Percentiles rank a stretch among this genome's conserved stretches.
Evolutionary conservation across 2,797 vertebrate species (phyloP).

Genomic region (Pseudotriccus pelzelni): DNA sequence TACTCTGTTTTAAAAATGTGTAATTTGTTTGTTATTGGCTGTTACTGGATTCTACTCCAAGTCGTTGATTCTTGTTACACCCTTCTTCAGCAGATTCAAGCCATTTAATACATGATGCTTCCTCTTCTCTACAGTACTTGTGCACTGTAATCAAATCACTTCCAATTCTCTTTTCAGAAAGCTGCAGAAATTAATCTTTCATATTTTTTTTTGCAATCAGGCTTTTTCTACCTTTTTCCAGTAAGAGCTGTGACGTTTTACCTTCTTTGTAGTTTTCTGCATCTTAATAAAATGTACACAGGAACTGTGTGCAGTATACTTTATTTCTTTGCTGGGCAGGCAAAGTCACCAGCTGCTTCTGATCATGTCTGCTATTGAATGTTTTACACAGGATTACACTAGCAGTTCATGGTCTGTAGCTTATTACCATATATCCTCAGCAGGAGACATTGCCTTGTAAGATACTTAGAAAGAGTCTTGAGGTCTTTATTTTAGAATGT

Average conservation of each 20-base stretch:
- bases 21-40: not conserved
- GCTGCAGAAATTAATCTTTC: not conserved
- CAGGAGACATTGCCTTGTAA: not conserved
- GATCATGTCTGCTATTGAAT: not conserved
- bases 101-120: not conserved
- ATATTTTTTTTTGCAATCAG: not conserved
- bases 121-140: not conserved
- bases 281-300: not conserved
- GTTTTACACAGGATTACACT: not conserved
- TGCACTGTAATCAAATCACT: not conserved
- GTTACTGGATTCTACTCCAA: not conserved
- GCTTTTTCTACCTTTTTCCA: not conserved
- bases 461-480: not conserved
- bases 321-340: not conserved
- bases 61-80: not conserved
- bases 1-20: not conserved
- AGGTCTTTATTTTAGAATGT: not conserved
- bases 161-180: not conserved
- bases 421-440: not conserved
- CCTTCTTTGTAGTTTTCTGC: not conserved
- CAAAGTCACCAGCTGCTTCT: not conserved
- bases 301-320: not conserved
- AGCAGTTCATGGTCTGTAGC: not conserved
- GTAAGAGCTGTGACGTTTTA: not conserved
- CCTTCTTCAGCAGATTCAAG: not conserved